Base-by-base conservation (phyloP, 2,797 vertebrate genomes). In the Meriones psammophilus region DNA sequence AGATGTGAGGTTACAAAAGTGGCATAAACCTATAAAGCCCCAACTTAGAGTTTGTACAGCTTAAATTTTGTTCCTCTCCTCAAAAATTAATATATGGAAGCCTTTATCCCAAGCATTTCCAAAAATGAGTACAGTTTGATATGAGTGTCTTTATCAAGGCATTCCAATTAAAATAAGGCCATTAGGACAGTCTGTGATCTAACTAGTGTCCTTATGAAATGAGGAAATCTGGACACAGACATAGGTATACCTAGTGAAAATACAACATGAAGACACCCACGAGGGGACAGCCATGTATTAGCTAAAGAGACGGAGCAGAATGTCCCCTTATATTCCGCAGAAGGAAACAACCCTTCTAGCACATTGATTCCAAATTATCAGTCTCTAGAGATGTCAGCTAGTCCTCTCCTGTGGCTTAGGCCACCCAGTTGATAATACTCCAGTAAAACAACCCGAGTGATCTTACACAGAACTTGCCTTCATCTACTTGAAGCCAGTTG, bases 391-490 rank as follows among this genome's bases (percentile, higher is more conserved):
- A 62, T 81, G 71, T 73, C 26, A 92, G 60, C 20, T 0, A 46
- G 30, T 46, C 33, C 56, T 77, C 73, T 88, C 58, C 26, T 85
- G 8, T 60, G 90, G 20, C 64, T 86, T 50, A 76, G 86, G 73
- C 8, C 66, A 62, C 30, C 24, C 46, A 24, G 30, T 15, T 66
- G 60, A 62, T 79, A 28, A 33, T 58, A 28, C 20, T 85, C 79
- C 76, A 36, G 77, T n/a, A 36, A 22, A 26, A 76, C 14, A 62
- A 30, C 28, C 17, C 30, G 66, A 39, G 20, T 1, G 58, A 88
- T 77, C 42, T 71, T 62, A 66, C 46, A 33, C 1, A 56, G 39
- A 71, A 36, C 77, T 80, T 79, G 64, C 94, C 94, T 96, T 88
- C 64, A 17, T 83, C 56, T 71, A 62, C 15, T 62, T 84, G 56